Evolutionary conservation across 1,140 invertebrate genomes (phyloP).

Genomic region (Rhyacophila brunnea): DNA sequence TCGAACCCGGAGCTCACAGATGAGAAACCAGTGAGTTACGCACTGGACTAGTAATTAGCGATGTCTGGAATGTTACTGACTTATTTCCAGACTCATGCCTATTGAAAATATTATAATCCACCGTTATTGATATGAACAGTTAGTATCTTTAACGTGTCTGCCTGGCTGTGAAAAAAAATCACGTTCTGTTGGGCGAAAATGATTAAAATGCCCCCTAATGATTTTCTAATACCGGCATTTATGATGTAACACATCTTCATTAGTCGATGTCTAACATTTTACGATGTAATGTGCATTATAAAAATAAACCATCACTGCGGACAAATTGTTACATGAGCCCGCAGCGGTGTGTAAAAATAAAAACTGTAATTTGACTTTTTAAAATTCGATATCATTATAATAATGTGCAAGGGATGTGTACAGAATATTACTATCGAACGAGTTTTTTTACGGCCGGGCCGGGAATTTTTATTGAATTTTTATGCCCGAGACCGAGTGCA

Average conservation of each 20-base stretch:
- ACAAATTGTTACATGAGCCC: conserved; percentile 3
- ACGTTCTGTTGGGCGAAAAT: not conserved
- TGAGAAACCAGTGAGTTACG: no score
- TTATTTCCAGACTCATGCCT: no score
- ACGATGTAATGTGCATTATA: conserved; percentile 13
- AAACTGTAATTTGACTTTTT: not conserved
- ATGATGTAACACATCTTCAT: conserved; percentile 8
- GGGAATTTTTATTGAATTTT: no score
- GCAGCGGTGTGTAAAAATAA: not conserved
- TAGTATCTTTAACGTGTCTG: no score
- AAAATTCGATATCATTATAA: not conserved
- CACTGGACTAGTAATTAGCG: no score
- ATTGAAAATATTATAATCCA: no score
- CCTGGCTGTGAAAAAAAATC: no score
- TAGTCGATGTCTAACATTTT: conserved; percentile 1
- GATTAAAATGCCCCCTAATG: not conserved
- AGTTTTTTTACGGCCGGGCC: not conserved
- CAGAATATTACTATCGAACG: not conserved
- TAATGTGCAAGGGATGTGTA: not conserved
- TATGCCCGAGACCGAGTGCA: not conserved
- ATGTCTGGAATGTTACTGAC: no score
- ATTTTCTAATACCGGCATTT: not conserved
- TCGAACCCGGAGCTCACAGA: no score
- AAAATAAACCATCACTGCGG: conserved; percentile 9
- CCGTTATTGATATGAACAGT: no score